Evolutionary conservation across 2,797 vertebrate genomes (phyloP), one percentile per base, ranked within the genome.

Genomic region (Alosa sapidissima): DNA sequence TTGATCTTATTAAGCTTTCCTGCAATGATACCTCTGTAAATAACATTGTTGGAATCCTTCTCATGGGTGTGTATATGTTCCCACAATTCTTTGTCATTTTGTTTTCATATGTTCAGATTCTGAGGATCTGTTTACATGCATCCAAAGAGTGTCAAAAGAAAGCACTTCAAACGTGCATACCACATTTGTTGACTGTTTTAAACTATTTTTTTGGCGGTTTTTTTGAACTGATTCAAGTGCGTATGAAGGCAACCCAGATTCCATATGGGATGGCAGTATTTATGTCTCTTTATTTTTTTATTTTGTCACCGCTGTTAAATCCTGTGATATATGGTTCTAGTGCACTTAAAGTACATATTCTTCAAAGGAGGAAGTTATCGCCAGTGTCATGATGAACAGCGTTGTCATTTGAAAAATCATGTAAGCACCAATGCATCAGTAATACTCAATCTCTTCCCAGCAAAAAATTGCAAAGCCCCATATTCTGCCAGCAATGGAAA

Each of bases 271-370:
- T 81, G 11, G 75, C 75, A 54, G 86, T 84, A 0, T 85, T 89
- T 54, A 88, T 91, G 85, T 89, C 89, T 7, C n/a, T 90, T 47
- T 90, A 90, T 85, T 91, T 91, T 82, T 82, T 91, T 54, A 87
- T 90, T 58, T 88, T 86, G 82, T 88, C 89, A 51, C 89, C 89
- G 28, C 54, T 90, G 52, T 21, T 91, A 16, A 90, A 91, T 87
- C 90, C 90, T 65, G 9, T 87, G 19, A 87, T 91, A 81, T 91
- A 91, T 86, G 90, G 89, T 0, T 1, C 89, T 3, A 87, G 85
- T 62, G 36, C 60, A 21, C 8, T 65, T 10, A 65, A 65, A 65
- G 7, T 28, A 28, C 5, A 65, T 11, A 28, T 65, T 65, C 24
- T 10, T 65, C 60, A 65, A 11, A 65, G 28, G 60, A 65, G 24